Percentiles rank a stretch among this genome's conserved stretches.
These are phyloP conservation scores for Hystrix cristata DNA, from an alignment of 2,113 vertebrate species.

Conservation along the genomic window DNA sequence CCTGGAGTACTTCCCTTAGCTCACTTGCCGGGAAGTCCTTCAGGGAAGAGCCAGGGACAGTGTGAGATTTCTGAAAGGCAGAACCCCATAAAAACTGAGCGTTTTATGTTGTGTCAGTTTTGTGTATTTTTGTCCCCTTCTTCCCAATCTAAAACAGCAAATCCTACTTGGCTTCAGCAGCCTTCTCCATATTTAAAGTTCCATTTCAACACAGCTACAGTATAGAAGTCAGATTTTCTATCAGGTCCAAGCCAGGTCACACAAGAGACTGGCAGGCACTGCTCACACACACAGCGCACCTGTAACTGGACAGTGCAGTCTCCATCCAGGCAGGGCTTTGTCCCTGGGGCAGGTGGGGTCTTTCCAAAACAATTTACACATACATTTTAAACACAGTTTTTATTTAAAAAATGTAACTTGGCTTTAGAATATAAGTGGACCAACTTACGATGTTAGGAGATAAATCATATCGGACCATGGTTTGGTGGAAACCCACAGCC, in stretches of 20 bases:
- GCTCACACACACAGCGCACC: neutral
- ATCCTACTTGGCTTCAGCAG: neutral
- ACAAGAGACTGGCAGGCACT: neutral
- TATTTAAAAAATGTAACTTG: neutral
- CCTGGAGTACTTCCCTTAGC: fast-evolving
- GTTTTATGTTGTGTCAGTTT: neutral
- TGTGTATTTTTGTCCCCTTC: neutral
- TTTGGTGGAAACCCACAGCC: neutral
- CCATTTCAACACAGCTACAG: neutral
- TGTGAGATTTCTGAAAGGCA: neutral
- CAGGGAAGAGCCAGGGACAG: neutral
- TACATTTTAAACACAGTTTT: neutral
- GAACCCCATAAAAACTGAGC: neutral
- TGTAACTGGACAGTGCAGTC: too few species aligned
- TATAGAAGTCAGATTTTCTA: neutral
- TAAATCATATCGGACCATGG: neutral
- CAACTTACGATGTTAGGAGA: neutral
- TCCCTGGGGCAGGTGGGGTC: neutral
- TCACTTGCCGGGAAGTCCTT: neutral
- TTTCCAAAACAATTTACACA: neutral
- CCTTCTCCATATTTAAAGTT: neutral
- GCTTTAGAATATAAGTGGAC: neutral
- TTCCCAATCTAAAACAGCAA: neutral
- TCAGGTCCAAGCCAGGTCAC: neutral
- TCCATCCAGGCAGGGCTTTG: neutral